Conservation (phyloP, 2,888 invertebrate species). For the Apeira syringaria region DNA sequence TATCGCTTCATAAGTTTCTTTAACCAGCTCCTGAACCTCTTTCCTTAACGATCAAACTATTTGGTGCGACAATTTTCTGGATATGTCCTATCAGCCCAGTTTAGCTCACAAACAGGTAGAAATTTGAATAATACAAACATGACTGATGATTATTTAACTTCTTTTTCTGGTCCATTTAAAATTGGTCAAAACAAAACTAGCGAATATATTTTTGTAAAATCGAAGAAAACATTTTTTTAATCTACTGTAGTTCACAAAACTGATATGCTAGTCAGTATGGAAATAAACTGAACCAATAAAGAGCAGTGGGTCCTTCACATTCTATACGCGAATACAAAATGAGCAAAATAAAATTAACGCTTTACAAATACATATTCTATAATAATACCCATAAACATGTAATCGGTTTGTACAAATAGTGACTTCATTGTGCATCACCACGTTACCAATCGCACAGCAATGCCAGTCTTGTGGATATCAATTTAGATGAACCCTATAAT, state of each 20-base stretch:
- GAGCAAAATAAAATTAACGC: constrained; percentile 43
- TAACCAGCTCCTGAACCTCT: too few relatives aligned
- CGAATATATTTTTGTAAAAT: too few relatives aligned
- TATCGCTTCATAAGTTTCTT: too few relatives aligned
- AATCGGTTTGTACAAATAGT: constrained; percentile 77
- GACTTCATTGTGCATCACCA: constrained; percentile 73
- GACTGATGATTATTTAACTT: too few relatives aligned
- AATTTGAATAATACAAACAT: too few relatives aligned
- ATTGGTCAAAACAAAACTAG: too few relatives aligned
- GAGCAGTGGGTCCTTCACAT: constrained; percentile 8
- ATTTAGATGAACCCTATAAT: constrained; percentile 56
- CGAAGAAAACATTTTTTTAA: too few relatives aligned
- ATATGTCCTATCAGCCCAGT: constrained; percentile 1
- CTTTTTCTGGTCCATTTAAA: too few relatives aligned
- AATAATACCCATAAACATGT: constrained; percentile 47
- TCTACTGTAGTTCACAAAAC: too few relatives aligned
- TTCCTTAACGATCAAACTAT: too few relatives aligned
- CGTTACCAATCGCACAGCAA: constrained; percentile 43
- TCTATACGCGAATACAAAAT: constrained; percentile 33
- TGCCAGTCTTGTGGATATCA: constrained; percentile 69
- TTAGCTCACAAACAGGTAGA: not conserved
- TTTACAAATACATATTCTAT: constrained; percentile 37
- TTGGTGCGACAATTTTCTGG: not conserved
- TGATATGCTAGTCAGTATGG: not conserved
- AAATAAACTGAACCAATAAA: constrained; percentile 10